Evolutionary conservation across 1,140 invertebrate species (phyloP), one percentile per base, ranked within the genome.

Genomic region (Drosophila murphyi): DNA sequence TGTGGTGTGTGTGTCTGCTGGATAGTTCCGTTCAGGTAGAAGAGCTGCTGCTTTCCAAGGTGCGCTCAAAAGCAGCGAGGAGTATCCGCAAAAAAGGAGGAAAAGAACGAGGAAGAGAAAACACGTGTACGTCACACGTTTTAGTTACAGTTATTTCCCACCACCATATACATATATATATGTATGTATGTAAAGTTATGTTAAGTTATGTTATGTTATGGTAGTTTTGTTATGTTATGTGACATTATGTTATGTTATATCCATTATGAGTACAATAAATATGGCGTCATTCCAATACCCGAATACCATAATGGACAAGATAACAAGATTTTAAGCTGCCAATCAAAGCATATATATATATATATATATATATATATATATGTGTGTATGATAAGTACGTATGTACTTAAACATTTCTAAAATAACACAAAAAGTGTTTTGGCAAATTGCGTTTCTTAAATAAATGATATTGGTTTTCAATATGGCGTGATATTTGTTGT

Each of bases 101-200:
- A n/a, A 8, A 7, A 60, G n/a, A 41, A 68, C 51, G 8, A 56
- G n/a, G 2, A 20, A n/a, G 20, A 50, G 35, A 10, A 54, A 32
- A 55, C 61, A 64, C 52, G 69, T 72, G 52, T 72, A 52, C 52
- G 69, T 72, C 69, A 64, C 29, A 72, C 20, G 20, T 20, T 20
- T 20, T 20, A 20, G 20, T 20, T 20, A 20, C 1, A 20, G 20
- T 20, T 20, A 54, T 56, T 41, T 28, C 20, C 20, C 59, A 60
- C 41, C 20, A 1, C 10, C 4, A 43, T n/a, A 43, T 10, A 51
- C 12, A 3, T 29, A 60, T 12, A 43, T n/a, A 43, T 10, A 51
- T 31, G 6, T 29, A 60, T 12, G 31, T 29, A 60, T 32, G 43
- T 29, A 20, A 12, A 43, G 3, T 5, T 20, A 20, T 20, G 20